Percentiles rank a stretch among this genome's conserved stretches.
Evolutionary conservation across 2,113 vertebrate genomes (phyloP).

Genomic region (Cheirogaleus medius): DNA sequence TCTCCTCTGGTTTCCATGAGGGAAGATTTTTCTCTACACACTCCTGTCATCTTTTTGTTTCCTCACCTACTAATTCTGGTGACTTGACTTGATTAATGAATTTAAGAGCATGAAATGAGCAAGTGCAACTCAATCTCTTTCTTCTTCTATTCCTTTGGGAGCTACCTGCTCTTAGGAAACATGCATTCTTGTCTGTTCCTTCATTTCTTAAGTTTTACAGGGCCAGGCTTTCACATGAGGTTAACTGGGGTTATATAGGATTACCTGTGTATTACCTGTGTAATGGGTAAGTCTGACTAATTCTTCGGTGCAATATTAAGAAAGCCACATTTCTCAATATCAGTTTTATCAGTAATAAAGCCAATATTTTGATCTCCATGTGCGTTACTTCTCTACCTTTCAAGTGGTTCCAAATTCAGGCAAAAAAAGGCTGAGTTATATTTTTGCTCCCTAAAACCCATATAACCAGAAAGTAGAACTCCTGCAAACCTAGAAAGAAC

Average conservation of each 20-base stretch:
- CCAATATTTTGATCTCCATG: background rate
- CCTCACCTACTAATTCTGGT: background rate
- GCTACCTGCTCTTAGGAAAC: background rate
- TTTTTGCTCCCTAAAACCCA: background rate
- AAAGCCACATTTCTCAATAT: background rate
- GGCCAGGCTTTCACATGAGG: background rate
- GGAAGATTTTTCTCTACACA: background rate
- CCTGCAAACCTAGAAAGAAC: background rate
- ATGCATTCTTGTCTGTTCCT: background rate
- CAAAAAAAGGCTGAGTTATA: background rate
- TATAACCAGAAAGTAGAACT: background rate
- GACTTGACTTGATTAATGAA: background rate
- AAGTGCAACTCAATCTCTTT: background rate
- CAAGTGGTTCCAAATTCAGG: background rate
- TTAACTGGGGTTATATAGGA: background rate
- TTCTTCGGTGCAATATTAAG: slow-evolving; percentile 1
- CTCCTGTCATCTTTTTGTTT: background rate
- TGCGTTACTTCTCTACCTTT: background rate
- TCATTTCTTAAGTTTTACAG: slow-evolving; percentile 17
- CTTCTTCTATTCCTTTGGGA: background rate
- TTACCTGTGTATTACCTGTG: background rate
- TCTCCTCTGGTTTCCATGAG: background rate
- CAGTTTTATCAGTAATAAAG: background rate
- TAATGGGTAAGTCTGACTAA: background rate
- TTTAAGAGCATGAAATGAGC: background rate